Percentiles rank a stretch among this genome's conserved stretches.
These are phyloP conservation scores for Thunnus maccoyii DNA, from an alignment of 2,113 vertebrate species.

Conservation along the genomic window DNA sequence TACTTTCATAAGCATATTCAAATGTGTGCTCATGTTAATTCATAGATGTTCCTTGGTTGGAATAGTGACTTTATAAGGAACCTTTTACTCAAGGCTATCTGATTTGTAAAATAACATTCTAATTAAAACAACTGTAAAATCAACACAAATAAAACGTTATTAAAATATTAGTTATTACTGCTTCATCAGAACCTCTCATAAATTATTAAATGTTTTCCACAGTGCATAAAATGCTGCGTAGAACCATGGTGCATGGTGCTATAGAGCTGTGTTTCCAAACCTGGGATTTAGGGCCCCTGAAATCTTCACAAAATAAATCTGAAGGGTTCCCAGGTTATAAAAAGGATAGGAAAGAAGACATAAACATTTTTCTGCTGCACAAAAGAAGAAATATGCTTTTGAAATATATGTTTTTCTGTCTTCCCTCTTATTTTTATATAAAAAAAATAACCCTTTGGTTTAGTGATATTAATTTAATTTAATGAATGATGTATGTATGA, in stretches of 20 bases:
- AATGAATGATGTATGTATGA: no score
- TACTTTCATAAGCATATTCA: constrained; percentile 4
- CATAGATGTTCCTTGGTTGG: constrained; percentile 12
- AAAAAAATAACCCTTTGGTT: neutral
- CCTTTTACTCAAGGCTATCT: neutral
- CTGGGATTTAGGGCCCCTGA: neutral
- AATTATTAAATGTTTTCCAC: neutral
- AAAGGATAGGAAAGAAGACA: neutral
- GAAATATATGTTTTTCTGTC: neutral
- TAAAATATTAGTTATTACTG: neutral
- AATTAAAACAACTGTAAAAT: constrained; percentile 9
- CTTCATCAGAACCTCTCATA: neutral
- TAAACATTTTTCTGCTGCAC: neutral
- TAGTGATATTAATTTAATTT: no score
- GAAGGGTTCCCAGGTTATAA: neutral
- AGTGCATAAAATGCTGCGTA: neutral
- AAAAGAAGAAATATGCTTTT: neutral
- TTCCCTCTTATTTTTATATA: no score
- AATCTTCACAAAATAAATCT: constrained; percentile 4
- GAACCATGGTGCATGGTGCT: neutral
- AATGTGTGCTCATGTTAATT: constrained; percentile 21
- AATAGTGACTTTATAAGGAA: neutral
- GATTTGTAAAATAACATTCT: neutral
- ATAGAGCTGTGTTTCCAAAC: neutral
- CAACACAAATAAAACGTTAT: neutral